Base-by-base conservation (phyloP, 2,888 invertebrate genomes). In the Agrochola litura region DNA sequence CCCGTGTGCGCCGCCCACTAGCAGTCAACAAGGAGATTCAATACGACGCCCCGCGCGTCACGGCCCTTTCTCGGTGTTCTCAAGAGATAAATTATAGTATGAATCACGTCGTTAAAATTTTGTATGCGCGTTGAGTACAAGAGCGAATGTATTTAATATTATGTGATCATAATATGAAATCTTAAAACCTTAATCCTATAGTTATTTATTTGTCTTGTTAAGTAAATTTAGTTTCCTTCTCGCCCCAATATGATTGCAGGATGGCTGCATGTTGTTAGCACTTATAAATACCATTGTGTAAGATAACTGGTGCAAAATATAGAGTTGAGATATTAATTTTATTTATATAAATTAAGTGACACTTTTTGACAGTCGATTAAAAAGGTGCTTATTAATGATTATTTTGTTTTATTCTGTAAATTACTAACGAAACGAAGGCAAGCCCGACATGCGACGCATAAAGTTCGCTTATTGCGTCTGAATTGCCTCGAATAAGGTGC, bases 301-400 rank as follows among this genome's bases (percentile, higher is more conserved):
- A 91, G 88, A 92, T 92, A 91, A 88, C 85, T 89, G 93, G 94
- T 93, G 94, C 93, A 92, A 87, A 90, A 85, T 81, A 92, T 92
- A 92, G 89, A 93, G 93, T 94, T 94, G 89, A 94, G 93, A 93
- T 94, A 93, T 94, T 94, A 94, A 94, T 94, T 95, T 92, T 94
- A 93, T 92, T 85, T 88, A 89, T 83, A 83, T 77, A 76, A 73
- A 77, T 75, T 88, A 88, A 79, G 75, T 82, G 93, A 93, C 94
- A 94, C 91, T 93, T 95, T 95, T 95, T 95, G 95, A 95, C 94
- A 94, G 94, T 95, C 92, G 92, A 96, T 94, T 96, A 96, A 95
- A 95, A 95, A 95, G 96, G 96, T 96, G 96, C 96, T 96, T 96
- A 95, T 90, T 92, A 93, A 91, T 92, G 88, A 84, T 86, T 63